These are phyloP conservation scores for Bovichtus diacanthus DNA, from an alignment of 2,797 vertebrate species.

Conservation along the genomic window DNA sequence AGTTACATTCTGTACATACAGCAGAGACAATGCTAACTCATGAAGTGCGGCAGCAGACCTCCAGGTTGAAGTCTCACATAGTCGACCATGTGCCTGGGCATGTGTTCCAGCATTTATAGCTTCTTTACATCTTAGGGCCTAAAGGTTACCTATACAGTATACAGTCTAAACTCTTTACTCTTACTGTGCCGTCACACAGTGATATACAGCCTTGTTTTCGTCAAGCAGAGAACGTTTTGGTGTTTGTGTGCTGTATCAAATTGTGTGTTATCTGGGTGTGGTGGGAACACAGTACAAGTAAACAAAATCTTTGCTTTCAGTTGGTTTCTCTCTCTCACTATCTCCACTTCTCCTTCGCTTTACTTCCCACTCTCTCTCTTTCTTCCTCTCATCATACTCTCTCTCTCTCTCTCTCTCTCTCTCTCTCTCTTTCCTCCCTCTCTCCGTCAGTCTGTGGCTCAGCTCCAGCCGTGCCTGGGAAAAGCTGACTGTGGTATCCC, in stretches of 20 bases:
- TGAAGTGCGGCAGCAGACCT: constrained; percentile 10
- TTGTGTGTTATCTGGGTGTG: constrained; percentile 73
- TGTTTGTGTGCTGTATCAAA: constrained; percentile 62
- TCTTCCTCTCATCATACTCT: neutral
- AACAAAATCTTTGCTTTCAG: constrained; percentile 54
- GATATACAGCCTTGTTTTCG: constrained; percentile 47
- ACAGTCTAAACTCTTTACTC: constrained; percentile 20
- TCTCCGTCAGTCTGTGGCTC: constrained; percentile 49
- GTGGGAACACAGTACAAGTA: constrained; percentile 63
- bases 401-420: neutral
- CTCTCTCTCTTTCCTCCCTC: neutral
- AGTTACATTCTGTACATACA: neutral
- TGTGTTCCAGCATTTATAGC: constrained; percentile 32
- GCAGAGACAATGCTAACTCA: neutral
- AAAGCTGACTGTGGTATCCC: constrained; percentile 76
- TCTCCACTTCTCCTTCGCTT: constrained; percentile 20
- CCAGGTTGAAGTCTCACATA: constrained; percentile 29
- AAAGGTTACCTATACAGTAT: constrained; percentile 13
- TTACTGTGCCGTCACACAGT: constrained; percentile 20
- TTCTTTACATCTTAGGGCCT: constrained; percentile 28
- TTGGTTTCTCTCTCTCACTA: constrained; percentile 51
- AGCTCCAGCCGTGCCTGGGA: constrained; percentile 74
- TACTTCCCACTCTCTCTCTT: neutral
- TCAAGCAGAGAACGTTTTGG: constrained; percentile 5
- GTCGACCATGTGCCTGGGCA: constrained; percentile 13